These are phyloP conservation scores for Pangasius krempfi DNA, from an alignment of 2,797 vertebrate genomes.

Conservation along the genomic window DNA sequence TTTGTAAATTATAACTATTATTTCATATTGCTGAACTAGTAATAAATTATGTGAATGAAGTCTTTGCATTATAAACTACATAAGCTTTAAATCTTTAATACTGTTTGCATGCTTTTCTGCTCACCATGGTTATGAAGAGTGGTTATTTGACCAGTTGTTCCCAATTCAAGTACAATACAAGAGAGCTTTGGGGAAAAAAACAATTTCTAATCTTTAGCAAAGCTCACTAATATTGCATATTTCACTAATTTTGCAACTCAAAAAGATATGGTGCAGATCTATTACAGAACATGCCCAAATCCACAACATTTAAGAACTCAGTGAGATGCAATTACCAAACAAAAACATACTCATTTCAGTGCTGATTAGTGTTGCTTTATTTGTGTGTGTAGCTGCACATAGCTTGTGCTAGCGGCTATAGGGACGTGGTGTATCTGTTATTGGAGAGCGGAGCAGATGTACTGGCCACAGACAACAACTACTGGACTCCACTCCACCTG, in stretches of 20 bases:
- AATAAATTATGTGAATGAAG: background rate
- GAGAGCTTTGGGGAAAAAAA: background rate
- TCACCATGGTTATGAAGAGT: background rate
- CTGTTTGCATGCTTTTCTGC: background rate
- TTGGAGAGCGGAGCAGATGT: slow-evolving; percentile 83
- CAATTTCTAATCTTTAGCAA: background rate
- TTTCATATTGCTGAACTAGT: background rate
- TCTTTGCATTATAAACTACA: background rate
- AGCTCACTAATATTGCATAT: background rate
- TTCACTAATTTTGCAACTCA: background rate
- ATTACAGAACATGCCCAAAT: background rate
- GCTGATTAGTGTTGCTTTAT: background rate
- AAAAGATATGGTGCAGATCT: background rate
- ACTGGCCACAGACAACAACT: slow-evolving; percentile 78
- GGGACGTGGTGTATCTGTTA: slow-evolving; percentile 83
- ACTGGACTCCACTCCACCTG: slow-evolving; percentile 92
- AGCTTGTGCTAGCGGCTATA: slow-evolving; percentile 88
- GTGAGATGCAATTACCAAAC: background rate
- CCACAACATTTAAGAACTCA: background rate
- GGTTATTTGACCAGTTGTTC: background rate
- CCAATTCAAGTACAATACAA: background rate
- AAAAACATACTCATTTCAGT: background rate
- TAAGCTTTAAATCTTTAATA: background rate
- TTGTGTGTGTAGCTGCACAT: slow-evolving; percentile 84
- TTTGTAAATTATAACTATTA: background rate